A percentile compares a stretch with the other conserved stretches of the same genome.
Evolutionary conservation across 53 echinoderm and acorn worm species (phyloP).

Genomic region (Echinometra lucunter): DNA sequence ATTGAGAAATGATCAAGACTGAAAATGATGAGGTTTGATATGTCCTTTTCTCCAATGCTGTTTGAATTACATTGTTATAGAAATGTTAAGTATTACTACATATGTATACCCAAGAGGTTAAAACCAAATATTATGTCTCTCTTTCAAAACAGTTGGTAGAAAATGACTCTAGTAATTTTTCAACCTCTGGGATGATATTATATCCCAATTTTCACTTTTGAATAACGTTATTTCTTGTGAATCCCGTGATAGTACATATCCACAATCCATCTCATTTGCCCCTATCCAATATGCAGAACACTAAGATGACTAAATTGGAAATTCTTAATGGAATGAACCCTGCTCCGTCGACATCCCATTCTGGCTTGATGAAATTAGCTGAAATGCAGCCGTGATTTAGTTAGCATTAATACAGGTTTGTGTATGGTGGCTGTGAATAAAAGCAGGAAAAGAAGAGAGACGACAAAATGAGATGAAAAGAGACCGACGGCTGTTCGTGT

Average conservation of each 20-base stretch:
- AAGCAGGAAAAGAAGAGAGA: neutral
- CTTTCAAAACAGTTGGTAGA: neutral
- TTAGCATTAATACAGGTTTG: conserved; percentile 39
- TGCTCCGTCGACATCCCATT: conserved; percentile 26
- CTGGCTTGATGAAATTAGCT: conserved; percentile 47
- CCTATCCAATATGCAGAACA: conserved; percentile 20
- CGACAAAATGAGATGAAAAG: conserved; percentile 44
- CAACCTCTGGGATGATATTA: neutral
- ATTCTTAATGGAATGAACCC: conserved; percentile 35
- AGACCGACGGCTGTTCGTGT: conserved; percentile 24
- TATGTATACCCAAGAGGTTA: neutral
- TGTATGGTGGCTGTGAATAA: neutral
- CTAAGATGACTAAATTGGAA: conserved; percentile 50
- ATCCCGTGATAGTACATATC: conserved; percentile 28
- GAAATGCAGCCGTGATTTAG: conserved; percentile 50
- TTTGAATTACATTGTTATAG: neutral
- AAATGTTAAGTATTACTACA: neutral
- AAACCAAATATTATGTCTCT: neutral
- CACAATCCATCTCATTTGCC: conserved; percentile 49
- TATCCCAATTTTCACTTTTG: neutral
- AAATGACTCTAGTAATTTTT: neutral
- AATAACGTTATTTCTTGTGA: neutral
- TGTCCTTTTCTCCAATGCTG: no score
- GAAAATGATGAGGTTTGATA: no score
- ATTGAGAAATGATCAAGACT: neutral